Evolutionary conservation across 2,888 invertebrate genomes (phyloP).

Genomic region (Spodoptera littoralis): DNA sequence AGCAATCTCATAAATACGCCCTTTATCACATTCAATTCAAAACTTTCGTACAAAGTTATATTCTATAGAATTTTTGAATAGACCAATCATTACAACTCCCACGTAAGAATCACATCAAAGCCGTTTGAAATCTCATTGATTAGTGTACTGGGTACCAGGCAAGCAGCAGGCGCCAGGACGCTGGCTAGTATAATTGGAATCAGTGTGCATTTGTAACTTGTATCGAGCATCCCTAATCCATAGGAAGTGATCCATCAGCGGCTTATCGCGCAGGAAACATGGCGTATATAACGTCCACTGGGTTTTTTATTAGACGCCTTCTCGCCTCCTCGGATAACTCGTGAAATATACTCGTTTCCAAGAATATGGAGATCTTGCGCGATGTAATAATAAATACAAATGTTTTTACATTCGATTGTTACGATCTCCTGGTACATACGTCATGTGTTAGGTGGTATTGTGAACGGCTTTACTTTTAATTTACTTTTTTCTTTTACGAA

Average conservation of each 20-base stretch:
- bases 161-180: slow-evolving; percentile 23
- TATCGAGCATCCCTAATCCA: slow-evolving; percentile 64
- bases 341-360: slow-evolving; percentile 56
- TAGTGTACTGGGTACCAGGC: slow-evolving; percentile 23
- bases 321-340: slow-evolving; percentile 52
- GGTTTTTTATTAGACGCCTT: slow-evolving; percentile 56
- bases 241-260: slow-evolving; percentile 86
- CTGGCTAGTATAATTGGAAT: slow-evolving; percentile 42
- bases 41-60: slow-evolving; percentile 9
- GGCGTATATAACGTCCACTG: slow-evolving; percentile 60
- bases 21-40: slow-evolving; percentile 8
- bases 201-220: slow-evolving; percentile 52
- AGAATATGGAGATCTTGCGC: slow-evolving; percentile 44
- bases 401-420: slow-evolving; percentile 28
- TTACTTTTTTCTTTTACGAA: no score
- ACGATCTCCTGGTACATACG: slow-evolving; percentile 34
- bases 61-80: slow-evolving; percentile 12
- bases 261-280: slow-evolving; percentile 83
- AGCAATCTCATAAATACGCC: slow-evolving; percentile 1
- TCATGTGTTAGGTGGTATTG: neutral
- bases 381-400: slow-evolving; percentile 22
- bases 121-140: slow-evolving; percentile 18
- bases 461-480: no score
- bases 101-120: slow-evolving; percentile 15
- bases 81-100: slow-evolving; percentile 6